A percentile compares a stretch with the other conserved stretches of the same genome.
These are phyloP conservation scores for Ichneumoninae sp. DNA, from an alignment of 2,888 invertebrate species.

Conservation along the genomic window DNA sequence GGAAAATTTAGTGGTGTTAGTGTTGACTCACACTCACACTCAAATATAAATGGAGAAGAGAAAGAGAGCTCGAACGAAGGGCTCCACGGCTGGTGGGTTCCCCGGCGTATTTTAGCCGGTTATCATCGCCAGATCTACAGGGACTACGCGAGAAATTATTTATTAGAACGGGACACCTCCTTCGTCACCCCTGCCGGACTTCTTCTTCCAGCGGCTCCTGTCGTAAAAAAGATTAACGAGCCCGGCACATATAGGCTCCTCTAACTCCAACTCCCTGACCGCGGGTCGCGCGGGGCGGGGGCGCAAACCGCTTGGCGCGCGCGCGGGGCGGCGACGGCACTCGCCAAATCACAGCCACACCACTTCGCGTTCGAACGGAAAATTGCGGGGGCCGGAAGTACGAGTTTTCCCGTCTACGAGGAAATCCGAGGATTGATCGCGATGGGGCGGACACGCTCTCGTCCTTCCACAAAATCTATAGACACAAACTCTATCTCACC, in stretches of 20 bases:
- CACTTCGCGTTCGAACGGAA: conserved; percentile 54
- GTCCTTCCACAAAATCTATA: conserved; percentile 37
- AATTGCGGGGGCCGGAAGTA: conserved; percentile 68
- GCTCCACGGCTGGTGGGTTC: conserved; percentile 62
- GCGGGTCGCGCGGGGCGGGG: conserved; percentile 33
- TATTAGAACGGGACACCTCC: conserved; percentile 83
- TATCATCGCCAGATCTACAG: conserved; percentile 84
- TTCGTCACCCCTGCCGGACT: conserved; percentile 77
- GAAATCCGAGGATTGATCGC: conserved; percentile 65
- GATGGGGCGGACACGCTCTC: conserved; percentile 29
- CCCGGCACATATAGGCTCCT: conserved; percentile 60
- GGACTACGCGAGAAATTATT: conserved; percentile 84
- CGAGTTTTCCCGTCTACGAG: conserved; percentile 65
- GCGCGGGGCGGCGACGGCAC: conserved; percentile 42
- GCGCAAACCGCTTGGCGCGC: conserved; percentile 44
- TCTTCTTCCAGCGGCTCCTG: conserved; percentile 71
- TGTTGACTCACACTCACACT: background rate
- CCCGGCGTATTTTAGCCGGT: conserved; percentile 82
- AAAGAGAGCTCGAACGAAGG: conserved; percentile 71
- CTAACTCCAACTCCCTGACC: conserved; percentile 50
- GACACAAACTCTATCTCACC: background rate
- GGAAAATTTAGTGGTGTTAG: conserved; percentile 19
- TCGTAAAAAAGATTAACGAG: conserved; percentile 83
- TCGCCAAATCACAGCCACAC: conserved; percentile 64
- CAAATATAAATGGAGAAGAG: background rate